phyloP scores from a whole-genome alignment of 2,113 vertebrate species.

The Cepphus grylle region DNA sequence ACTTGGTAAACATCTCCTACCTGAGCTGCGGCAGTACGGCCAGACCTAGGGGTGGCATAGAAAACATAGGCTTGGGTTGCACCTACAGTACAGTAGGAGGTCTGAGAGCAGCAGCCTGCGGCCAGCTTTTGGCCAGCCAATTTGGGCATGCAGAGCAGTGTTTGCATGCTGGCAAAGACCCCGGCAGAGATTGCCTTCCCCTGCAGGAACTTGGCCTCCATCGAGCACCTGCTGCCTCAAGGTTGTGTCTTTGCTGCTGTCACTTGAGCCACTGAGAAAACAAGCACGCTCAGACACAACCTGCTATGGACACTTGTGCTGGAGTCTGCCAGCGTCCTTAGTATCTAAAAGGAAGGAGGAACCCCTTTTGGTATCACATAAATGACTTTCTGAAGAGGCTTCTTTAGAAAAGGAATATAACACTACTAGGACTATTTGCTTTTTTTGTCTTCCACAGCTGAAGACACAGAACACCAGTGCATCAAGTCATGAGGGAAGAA shows the following conservation, averaged over 20 bases:
- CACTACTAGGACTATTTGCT: background rate
- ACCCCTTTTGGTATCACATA: background rate
- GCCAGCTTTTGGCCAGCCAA: background rate
- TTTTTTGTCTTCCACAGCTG: background rate
- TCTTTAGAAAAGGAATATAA: background rate
- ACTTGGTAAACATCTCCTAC: background rate
- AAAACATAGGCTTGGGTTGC: background rate
- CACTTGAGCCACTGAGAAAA: background rate
- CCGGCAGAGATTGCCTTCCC: background rate
- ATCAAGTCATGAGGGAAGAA: background rate
- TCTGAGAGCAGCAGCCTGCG: background rate
- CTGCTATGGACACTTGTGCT: background rate
- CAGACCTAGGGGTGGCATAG: background rate
- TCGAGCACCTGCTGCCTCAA: fast-evolving
- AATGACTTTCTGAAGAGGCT: background rate
- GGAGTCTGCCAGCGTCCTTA: background rate
- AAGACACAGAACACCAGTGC: background rate
- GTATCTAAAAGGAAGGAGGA: background rate
- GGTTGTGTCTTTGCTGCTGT: background rate
- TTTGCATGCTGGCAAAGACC: background rate
- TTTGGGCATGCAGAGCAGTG: background rate
- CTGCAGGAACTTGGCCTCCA: background rate
- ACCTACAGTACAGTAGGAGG: background rate
- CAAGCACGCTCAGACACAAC: background rate
- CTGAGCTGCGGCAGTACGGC: background rate